phyloP scores from a whole-genome alignment of 2,888 invertebrate genomes.

The Callinectes sapidus region DNA sequence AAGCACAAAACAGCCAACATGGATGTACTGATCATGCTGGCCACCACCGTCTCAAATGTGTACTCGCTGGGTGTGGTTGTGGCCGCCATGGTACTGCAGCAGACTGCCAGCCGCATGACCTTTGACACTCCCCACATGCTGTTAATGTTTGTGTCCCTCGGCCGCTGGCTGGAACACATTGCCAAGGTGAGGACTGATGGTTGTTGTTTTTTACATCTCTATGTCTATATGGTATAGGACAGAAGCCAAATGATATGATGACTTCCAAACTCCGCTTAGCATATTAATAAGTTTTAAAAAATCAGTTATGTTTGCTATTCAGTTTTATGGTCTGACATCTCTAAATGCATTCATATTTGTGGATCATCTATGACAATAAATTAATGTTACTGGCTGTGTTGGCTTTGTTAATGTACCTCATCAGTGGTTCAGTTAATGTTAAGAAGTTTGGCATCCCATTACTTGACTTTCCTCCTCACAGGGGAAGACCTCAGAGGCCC shows the following conservation, averaged over 20 bases:
- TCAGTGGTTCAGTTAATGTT: neutral
- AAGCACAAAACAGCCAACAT: constrained; percentile 96
- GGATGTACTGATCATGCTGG: constrained; percentile 99
- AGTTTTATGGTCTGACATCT: neutral
- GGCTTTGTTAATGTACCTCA: neutral
- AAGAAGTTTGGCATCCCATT: neutral
- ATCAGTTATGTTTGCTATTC: neutral
- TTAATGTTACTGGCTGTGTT: neutral
- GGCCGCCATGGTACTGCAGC: constrained; percentile 87
- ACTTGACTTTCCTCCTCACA: constrained; percentile 75
- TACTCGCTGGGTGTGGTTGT: constrained; percentile 92
- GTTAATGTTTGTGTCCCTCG: constrained; percentile 96
- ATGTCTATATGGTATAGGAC: no score
- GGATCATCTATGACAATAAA: neutral
- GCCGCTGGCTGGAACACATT: constrained; percentile 97
- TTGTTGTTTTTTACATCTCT: neutral
- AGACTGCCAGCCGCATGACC: constrained; percentile 91
- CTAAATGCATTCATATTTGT: neutral
- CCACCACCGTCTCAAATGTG: constrained; percentile 94
- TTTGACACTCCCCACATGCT: constrained; percentile 99
- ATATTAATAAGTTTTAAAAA: no score
- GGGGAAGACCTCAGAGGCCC: constrained; percentile 98
- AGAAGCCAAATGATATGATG: no score
- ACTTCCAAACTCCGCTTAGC: no score
- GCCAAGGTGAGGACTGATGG: constrained; percentile 85